phyloP scores from a whole-genome alignment of 1,140 invertebrate species.

The Tribolium madens region DNA sequence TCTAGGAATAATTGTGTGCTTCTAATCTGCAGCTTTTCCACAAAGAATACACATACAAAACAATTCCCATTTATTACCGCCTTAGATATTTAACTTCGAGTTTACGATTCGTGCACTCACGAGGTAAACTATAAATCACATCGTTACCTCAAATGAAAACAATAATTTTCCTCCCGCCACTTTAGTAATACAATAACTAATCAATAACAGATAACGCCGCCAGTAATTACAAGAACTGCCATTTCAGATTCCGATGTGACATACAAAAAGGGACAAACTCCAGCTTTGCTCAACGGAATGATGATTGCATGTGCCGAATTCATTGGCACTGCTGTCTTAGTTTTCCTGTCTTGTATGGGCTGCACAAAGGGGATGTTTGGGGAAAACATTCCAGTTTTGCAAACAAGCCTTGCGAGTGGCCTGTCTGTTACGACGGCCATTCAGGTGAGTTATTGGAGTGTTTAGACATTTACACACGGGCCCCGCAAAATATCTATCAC shows the following conservation, averaged over 20 bases:
- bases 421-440: slow-evolving; percentile 58
- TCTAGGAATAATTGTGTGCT: neutral
- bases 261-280: slow-evolving; percentile 34
- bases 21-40: neutral
- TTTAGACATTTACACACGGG: no score
- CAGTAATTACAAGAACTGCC: slow-evolving; percentile 3
- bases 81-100: neutral
- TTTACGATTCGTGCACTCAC: neutral
- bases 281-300: slow-evolving; percentile 45
- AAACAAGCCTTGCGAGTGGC: slow-evolving; percentile 56
- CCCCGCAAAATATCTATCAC: no score
- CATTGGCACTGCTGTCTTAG: slow-evolving; percentile 63
- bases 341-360: slow-evolving; percentile 60
- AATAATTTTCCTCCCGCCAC: neutral
- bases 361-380: slow-evolving; percentile 51
- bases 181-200: neutral
- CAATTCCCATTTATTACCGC: neutral
- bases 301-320: slow-evolving; percentile 61
- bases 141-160: neutral
- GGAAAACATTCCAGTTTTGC: slow-evolving; percentile 51
- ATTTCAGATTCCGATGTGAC: slow-evolving; percentile 22
- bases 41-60: neutral
- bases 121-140: neutral
- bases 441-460: slow-evolving; percentile 54
- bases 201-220: slow-evolving; percentile 12